phyloP scores from a whole-genome alignment of 2,888 invertebrate species.

The Lathronympha strigana region DNA sequence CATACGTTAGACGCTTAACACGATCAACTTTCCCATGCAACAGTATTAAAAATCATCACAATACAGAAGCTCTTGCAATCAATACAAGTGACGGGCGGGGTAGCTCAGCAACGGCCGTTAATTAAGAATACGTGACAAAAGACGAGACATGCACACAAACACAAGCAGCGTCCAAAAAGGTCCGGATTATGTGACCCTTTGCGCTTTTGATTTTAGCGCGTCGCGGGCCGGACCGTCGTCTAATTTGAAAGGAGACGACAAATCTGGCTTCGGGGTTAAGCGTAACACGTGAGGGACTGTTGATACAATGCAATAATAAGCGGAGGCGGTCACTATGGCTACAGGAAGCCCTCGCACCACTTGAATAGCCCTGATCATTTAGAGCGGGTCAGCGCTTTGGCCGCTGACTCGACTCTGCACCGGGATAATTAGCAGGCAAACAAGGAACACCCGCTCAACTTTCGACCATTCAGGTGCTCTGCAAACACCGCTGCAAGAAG shows the following conservation, averaged over 20 bases:
- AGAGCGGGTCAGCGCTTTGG: constrained; percentile 52
- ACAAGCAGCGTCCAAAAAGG: constrained; percentile 79
- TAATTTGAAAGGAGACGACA: constrained; percentile 81
- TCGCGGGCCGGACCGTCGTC: constrained; percentile 72
- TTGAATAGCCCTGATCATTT: constrained; percentile 70
- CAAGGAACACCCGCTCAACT: constrained; percentile 77
- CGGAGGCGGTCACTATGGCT: constrained; percentile 76
- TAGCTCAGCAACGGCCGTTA: constrained; percentile 76
- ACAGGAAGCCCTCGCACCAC: constrained; percentile 70
- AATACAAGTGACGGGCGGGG: constrained; percentile 79
- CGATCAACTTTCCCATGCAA: constrained; percentile 22
- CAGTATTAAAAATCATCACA: constrained; percentile 59
- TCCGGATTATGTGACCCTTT: constrained; percentile 82
- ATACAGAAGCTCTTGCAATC: constrained; percentile 69
- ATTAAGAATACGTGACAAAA: constrained; percentile 86
- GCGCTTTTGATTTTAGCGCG: constrained; percentile 83
- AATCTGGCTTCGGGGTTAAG: constrained; percentile 81
- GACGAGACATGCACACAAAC: constrained; percentile 81
- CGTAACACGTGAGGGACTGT: constrained; percentile 78
- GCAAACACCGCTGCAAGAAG: constrained; percentile 81
- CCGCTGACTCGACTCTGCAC: constrained; percentile 68
- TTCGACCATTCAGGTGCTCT: constrained; percentile 79
- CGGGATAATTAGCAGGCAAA: constrained; percentile 83
- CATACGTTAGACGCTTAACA: constrained; percentile 32
- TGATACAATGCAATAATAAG: constrained; percentile 80